A percentile compares a stretch with the other conserved stretches of the same genome.
These are phyloP conservation scores for Epinephelus awoara DNA, from an alignment of 2,797 vertebrate species.

Conservation along the genomic window DNA sequence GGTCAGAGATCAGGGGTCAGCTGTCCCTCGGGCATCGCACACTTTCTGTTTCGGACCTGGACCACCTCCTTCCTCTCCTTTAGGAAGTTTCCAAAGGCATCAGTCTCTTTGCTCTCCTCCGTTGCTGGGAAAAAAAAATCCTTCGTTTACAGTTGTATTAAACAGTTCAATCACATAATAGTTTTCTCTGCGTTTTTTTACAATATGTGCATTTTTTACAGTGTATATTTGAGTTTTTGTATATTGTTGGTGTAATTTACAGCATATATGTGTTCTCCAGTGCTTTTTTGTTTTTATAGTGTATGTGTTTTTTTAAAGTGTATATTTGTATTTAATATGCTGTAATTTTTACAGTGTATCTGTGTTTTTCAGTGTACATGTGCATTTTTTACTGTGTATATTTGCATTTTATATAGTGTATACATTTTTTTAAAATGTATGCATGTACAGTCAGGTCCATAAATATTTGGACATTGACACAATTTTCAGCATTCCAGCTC, in stretches of 20 bases:
- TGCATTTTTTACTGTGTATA: neutral
- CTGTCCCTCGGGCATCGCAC: conserved; percentile 29
- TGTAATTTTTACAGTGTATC: neutral
- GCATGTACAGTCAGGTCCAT: too few species aligned
- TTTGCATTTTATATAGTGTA: neutral
- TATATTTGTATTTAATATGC: too few species aligned
- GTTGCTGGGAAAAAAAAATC: conserved; percentile 80
- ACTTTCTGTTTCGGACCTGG: conserved; percentile 83
- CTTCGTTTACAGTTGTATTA: too few species aligned
- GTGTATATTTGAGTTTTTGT: too few species aligned
- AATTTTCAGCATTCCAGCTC: too few species aligned
- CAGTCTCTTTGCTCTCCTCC: conserved; percentile 91
- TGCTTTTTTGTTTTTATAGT: too few species aligned
- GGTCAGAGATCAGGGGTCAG: conserved; percentile 27
- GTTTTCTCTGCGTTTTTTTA: neutral
- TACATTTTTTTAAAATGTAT: neutral
- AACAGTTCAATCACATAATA: too few species aligned
- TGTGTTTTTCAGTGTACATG: neutral
- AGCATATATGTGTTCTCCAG: neutral
- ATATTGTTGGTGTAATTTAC: neutral
- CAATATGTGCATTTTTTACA: neutral
- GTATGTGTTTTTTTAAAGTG: neutral
- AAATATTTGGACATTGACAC: too few species aligned
- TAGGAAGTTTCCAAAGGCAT: conserved; percentile 92
- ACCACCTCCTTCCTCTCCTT: conserved; percentile 87